Evolutionary conservation across 2,113 vertebrate genomes (phyloP), one percentile per base, ranked within the genome.

Genomic region (Sitta europaea): DNA sequence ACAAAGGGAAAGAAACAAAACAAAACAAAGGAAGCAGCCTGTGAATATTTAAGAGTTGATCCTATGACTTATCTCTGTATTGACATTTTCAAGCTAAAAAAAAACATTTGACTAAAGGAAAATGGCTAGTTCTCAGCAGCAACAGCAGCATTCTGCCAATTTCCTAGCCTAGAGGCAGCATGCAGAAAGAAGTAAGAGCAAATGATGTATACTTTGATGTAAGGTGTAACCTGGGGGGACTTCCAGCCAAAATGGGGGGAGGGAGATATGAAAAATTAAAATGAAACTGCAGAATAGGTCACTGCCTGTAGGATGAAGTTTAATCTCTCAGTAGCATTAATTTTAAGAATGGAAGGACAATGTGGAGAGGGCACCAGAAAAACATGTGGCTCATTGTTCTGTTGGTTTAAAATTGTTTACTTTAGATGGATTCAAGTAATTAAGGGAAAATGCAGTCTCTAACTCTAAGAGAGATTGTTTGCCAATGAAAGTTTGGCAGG

Each of bases 1-100:
- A 87, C 70, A 86, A 65, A 6, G 62, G 38, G 53, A 91, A 59
- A 66, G 67, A 92, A 95, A 65, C 50, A 81, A 91, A 96, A 82
- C 47, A 96, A 96, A 94, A 72, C 45, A 88, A 72, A 95, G 82
- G 94, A 94, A 95, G 90, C 55, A 85, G 10, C 14, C 77, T 78
- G 94, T 97, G 97, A 98, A 98, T 98, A 98, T 97, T 98, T 96
- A 98, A 97, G 95, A 98, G 94, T 77, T 98, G 95, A 97, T 98
- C 96, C 97, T 97, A 97, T 96, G 97, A 97, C 96, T 98, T 98
- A 96, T 96, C 94, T 96, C 94, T 86, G 75, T 90, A 77, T 97
- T 98, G 97, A 98, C 97, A 98, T 97, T 98, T 98, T 97, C 94
- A 96, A 97, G 95, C 97, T 97, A 92, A 90, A 97, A 92, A 90